Percentiles rank a stretch among this genome's conserved stretches.
These are phyloP conservation scores for Furcula furcula DNA, from an alignment of 2,888 invertebrate species.

Conservation along the genomic window DNA sequence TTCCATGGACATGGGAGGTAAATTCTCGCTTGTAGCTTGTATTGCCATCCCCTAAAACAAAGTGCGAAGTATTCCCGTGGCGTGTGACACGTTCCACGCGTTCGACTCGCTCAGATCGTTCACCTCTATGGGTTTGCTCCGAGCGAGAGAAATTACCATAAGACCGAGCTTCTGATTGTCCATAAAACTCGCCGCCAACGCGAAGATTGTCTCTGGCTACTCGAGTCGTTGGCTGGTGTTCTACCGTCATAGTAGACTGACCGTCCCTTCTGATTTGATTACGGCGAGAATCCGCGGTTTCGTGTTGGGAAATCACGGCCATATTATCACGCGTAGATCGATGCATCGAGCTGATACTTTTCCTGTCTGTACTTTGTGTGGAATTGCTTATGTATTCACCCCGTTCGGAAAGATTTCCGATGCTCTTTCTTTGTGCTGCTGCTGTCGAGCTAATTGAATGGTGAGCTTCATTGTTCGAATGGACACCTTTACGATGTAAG, in stretches of 20 bases:
- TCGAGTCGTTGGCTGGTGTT: constrained; percentile 84
- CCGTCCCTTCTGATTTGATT: constrained; percentile 71
- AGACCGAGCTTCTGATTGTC: constrained; percentile 86
- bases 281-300: constrained; percentile 57
- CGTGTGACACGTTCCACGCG: constrained; percentile 82
- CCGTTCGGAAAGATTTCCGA: constrained; percentile 89
- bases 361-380: constrained; percentile 86
- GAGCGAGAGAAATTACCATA: constrained; percentile 85
- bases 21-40: constrained; percentile 90
- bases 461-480: constrained; percentile 86
- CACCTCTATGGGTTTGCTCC: constrained; percentile 63
- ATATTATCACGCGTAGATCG: constrained; percentile 83
- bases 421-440: constrained; percentile 90
- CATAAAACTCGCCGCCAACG: constrained; percentile 88
- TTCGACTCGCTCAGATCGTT: constrained; percentile 72
- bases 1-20: constrained; percentile 85
- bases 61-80: constrained; percentile 87
- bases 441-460: constrained; percentile 88
- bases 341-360: constrained; percentile 90
- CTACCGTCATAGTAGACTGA: constrained; percentile 77
- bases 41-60: constrained; percentile 86
- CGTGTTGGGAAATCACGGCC: constrained; percentile 76
- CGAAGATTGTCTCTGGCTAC: constrained; percentile 85
- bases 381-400: constrained; percentile 85
- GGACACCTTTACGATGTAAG: constrained; percentile 87